Percentiles rank a stretch among this genome's conserved stretches.
phyloP scores from a whole-genome alignment of 2,113 vertebrate genomes.

The Nothoprocta pentlandii region DNA sequence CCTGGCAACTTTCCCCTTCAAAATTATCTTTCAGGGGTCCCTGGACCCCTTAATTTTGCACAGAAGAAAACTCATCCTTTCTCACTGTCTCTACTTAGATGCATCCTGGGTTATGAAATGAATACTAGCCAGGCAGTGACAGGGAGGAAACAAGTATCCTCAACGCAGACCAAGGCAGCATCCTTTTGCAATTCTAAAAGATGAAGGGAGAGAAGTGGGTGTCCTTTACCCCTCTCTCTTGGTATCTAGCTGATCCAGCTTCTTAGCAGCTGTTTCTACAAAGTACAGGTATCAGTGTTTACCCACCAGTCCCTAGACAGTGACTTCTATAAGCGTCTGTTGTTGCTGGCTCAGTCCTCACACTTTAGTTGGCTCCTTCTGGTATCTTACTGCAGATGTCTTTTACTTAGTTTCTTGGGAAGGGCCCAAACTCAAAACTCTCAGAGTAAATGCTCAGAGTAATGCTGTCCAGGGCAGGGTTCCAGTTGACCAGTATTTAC shows the following conservation, averaged over 20 bases:
- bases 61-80: not conserved
- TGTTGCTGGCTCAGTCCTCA: constrained; percentile 11
- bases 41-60: not conserved
- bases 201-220: not conserved
- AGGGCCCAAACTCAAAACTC: not conserved
- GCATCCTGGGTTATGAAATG: not conserved
- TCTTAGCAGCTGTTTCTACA: not conserved
- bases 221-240: not conserved
- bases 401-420: not conserved
- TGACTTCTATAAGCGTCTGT: rapidly evolving
- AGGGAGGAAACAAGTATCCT: not conserved
- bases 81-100: not conserved
- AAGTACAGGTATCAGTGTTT: not conserved
- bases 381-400: not conserved
- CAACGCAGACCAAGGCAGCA: not conserved
- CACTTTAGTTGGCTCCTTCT: not conserved
- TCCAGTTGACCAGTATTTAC: not conserved
- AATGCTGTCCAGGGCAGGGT: not conserved
- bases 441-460: not conserved
- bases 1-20: not conserved
- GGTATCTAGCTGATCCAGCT: not conserved
- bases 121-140: not conserved
- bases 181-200: not conserved
- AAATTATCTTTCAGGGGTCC: not conserved
- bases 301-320: not conserved